A percentile compares a stretch with the other conserved stretches of the same genome.
Evolutionary conservation across 1,140 invertebrate species (phyloP).

Genomic region (Copidosoma floridanum): DNA sequence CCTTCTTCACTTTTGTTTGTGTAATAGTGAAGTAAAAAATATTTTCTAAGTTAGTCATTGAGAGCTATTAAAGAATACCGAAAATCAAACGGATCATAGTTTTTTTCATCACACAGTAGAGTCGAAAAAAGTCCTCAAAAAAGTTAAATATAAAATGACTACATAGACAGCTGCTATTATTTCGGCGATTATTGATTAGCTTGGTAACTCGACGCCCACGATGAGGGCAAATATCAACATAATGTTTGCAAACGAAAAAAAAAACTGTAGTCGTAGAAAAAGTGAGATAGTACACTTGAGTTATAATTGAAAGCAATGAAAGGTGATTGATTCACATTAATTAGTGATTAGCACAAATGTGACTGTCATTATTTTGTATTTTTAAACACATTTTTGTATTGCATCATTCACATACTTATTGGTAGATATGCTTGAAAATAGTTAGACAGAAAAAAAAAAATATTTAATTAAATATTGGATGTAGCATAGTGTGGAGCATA

Average conservation of each 20-base stretch:
- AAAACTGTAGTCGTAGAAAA: slow-evolving; percentile 1
- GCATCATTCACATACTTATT: slow-evolving; percentile 47
- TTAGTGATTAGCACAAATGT: slow-evolving; percentile 56
- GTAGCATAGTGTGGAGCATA: slow-evolving; percentile 54
- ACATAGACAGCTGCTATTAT: slow-evolving; percentile 8
- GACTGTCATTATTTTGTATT: slow-evolving; percentile 35
- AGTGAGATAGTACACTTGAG: slow-evolving; percentile 41
- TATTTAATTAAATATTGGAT: slow-evolving; percentile 29
- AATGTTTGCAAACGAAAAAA: not conserved
- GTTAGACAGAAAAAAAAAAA: slow-evolving; percentile 15
- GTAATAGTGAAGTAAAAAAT: too few species aligned
- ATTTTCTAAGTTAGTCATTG: too few species aligned
- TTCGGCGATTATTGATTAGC: slow-evolving; percentile 1
- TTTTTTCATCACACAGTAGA: too few species aligned
- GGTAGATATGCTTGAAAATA: slow-evolving; percentile 22
- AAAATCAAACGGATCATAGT: too few species aligned
- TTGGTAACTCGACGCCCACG: not conserved
- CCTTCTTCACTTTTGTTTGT: too few species aligned
- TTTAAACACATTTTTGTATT: too few species aligned
- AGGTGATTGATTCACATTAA: slow-evolving; percentile 55
- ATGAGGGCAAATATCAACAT: not conserved
- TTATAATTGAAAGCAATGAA: slow-evolving; percentile 54
- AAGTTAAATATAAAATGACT: slow-evolving; percentile 18
- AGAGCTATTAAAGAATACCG: too few species aligned
- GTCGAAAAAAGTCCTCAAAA: too few species aligned